These are phyloP conservation scores for Biston betularia DNA, from an alignment of 2,888 invertebrate species.

Conservation along the genomic window DNA sequence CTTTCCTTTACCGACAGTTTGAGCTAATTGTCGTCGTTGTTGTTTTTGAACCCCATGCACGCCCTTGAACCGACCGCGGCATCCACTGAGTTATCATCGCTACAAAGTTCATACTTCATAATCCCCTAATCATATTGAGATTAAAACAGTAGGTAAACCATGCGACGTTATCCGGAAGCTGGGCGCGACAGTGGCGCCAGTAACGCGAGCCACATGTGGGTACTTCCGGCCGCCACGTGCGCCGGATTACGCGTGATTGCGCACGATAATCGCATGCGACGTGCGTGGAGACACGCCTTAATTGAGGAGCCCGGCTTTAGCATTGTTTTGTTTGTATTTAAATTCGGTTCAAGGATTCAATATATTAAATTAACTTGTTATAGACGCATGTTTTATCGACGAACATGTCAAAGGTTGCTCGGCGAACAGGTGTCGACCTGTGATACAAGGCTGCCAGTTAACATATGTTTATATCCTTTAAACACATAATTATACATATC, in stretches of 20 bases:
- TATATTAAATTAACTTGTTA: not conserved
- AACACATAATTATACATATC: too few relatives aligned
- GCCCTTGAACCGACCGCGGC: too few relatives aligned
- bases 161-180: slow-evolving; percentile 48
- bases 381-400: not conserved
- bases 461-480: too few relatives aligned
- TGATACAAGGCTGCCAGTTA: too few relatives aligned
- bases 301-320: slow-evolving; percentile 19
- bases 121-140: not conserved
- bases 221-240: slow-evolving; percentile 61
- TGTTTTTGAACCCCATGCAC: too few relatives aligned
- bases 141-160: slow-evolving; percentile 31
- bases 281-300: slow-evolving; percentile 24
- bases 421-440: too few relatives aligned
- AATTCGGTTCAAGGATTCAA: slow-evolving; percentile 5
- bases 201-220: slow-evolving; percentile 56
- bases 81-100: too few relatives aligned
- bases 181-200: slow-evolving; percentile 56
- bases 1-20: too few relatives aligned
- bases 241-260: slow-evolving; percentile 58
- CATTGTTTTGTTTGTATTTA: slow-evolving; percentile 3
- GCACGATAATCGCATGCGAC: slow-evolving; percentile 60
- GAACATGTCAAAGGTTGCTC: not conserved
- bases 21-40: too few relatives aligned
- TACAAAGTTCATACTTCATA: too few relatives aligned